Evolutionary conservation across 2,797 vertebrate genomes (phyloP).

Genomic region (Tinamus major): DNA sequence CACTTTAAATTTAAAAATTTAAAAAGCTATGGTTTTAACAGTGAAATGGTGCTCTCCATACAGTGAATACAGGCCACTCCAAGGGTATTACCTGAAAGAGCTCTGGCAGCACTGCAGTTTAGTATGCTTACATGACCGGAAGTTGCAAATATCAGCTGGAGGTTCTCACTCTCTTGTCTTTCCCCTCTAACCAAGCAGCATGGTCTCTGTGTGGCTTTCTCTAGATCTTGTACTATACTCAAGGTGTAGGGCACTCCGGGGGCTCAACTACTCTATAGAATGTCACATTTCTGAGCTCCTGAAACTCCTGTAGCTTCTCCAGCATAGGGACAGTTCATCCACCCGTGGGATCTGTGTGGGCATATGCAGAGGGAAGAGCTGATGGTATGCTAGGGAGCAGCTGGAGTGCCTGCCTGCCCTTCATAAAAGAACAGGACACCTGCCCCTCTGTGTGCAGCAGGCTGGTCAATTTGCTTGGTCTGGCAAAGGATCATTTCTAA

Average conservation of each 20-base stretch:
- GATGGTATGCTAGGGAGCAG: not conserved
- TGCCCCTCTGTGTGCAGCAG: not conserved
- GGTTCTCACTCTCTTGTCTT: not conserved
- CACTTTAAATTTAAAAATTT: not conserved
- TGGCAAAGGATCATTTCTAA: not conserved
- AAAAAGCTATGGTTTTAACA: constrained; percentile 30
- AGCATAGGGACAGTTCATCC: not conserved
- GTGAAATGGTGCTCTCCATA: not conserved
- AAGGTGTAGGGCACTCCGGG: not conserved
- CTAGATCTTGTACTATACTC: not conserved
- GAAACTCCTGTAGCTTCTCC: not conserved
- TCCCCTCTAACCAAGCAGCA: not conserved
- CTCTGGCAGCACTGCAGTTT: constrained; percentile 31
- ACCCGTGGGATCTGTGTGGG: not conserved
- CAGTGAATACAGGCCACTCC: not conserved
- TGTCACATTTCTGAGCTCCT: not conserved
- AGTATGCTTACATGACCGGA: not conserved
- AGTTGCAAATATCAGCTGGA: constrained; percentile 8
- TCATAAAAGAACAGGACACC: not conserved
- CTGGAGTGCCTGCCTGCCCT: not conserved
- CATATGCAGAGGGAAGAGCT: not conserved
- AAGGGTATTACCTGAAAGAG: constrained; percentile 17
- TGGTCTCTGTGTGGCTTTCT: not conserved
- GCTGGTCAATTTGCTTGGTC: not conserved
- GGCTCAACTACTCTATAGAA: fast-evolving